Evolutionary conservation across 2,797 vertebrate species (phyloP), one percentile per base, ranked within the genome.

Genomic region (Lycodopsis pacificus): DNA sequence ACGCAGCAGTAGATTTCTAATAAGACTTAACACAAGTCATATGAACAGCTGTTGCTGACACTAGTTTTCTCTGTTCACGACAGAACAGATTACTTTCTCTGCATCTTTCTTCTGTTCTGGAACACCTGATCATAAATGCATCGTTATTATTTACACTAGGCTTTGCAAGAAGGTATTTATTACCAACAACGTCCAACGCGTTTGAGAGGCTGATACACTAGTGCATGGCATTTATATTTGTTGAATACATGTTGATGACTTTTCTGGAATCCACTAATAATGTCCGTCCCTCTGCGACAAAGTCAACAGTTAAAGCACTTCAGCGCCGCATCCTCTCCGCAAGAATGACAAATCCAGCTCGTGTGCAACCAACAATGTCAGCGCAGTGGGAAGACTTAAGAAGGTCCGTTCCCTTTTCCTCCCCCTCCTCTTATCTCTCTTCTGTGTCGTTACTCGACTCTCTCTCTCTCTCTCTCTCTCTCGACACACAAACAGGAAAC

Each of bases 401-500:
- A 74, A 73, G 65, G 54, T 49, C 13, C n/a, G 32, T 65, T 65
- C 53, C 2, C 30, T 15, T 20, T 44, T 2, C 13, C 38, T 30
- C 46, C 54, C 14, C 51, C 65, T 32, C 34, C 1, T 46, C 51
- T 65, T 74, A 65, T 65, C 77, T 40, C 15, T 69, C 65, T 67
- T 64, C 51, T 15, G 19, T 30, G 12, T 66, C 15, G 4, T 66
- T 25, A 25, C 38, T 25, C 14, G 14, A 10, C 56, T 20, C 30
- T 53, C 22, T n/a, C 53, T 13, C 9, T 48, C 40, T 42, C 53
- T 17, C 20, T 49, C n/a, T 14, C 48, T 14, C 11, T 42, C 40
- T 42, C 40, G 14, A 53, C 30, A n/a, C 65, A 38, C 57, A 71
- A 44, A 84, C 68, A 75, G 63, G 78, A 89, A 78, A 46, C n/a